Base-by-base conservation (phyloP, 2,888 invertebrate species). In the Apodemia hepburni region DNA sequence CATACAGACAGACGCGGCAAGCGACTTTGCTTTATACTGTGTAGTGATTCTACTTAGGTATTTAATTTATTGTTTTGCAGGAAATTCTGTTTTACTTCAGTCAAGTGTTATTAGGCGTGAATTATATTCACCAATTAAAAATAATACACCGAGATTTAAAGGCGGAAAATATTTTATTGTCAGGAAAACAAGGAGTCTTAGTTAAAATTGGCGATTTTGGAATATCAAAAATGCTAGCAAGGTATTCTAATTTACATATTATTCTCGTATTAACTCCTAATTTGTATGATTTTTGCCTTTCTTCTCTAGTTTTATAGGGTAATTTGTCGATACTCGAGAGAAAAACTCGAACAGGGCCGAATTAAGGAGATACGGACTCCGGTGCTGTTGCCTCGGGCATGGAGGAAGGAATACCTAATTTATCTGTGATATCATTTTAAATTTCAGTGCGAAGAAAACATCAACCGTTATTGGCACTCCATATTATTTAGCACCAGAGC, bases 191-290 rank as follows among this genome's bases (percentile, higher is more conserved):
- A 69, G 93, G 94, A 3, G 90, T 94, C 66, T 84, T 96, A 11
- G 92, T 96, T 0, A 97, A 97, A 86, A 95, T 97, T 69, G 96
- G 96, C 0, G 97, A 97, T 77, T 97, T 97, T 82, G 97, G 97
- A 27, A 95, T 97, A 69, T 96, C 97, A 0, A 96, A 96, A 89
- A 93, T 94, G 75, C 82, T 96, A 62, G 83, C 88, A 59, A 94
- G 94, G 94, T 94, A 79, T 29, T 58, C 51, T 22, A 2, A 57
- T 15, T 33, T 7, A 33, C 8, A 33, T 33, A 42, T 42, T 42
- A 15, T 42, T 42, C 1, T 15, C 5, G 4, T 42, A 0, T 42
- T 15, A 15, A 15, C 5, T 42, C 42, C 15, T 42, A 4, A 4
- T 1, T 6, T 15, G 15, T 42, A 42, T 42, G 11, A 15, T 5